phyloP scores from a whole-genome alignment of 2,797 vertebrate genomes.

The Lindbergichthys nudifrons region DNA sequence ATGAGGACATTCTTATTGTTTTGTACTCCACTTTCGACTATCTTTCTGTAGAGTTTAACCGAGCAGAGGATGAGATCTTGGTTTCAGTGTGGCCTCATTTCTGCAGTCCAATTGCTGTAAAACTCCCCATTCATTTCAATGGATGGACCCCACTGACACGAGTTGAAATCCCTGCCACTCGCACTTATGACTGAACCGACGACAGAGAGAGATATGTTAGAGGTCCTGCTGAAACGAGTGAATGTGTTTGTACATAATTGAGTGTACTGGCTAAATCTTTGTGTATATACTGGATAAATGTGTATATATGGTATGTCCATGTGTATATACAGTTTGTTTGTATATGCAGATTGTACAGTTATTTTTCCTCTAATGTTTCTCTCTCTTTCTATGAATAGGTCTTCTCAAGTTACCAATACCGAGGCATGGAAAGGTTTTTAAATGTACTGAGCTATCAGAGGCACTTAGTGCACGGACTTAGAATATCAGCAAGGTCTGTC shows the following conservation, averaged over 20 bases:
- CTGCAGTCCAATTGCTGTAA: slow-evolving; percentile 62
- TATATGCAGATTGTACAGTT: slow-evolving; percentile 88
- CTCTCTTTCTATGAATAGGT: slow-evolving; percentile 80
- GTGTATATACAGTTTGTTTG: slow-evolving; percentile 86
- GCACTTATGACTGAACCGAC: slow-evolving; percentile 66
- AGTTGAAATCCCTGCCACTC: slow-evolving; percentile 71
- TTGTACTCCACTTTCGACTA: slow-evolving; percentile 59
- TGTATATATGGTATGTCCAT: slow-evolving; percentile 83
- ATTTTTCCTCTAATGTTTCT: slow-evolving; percentile 83
- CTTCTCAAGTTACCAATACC: slow-evolving; percentile 74
- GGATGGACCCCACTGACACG: slow-evolving; percentile 74
- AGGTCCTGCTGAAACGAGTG: slow-evolving; percentile 82
- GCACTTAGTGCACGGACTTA: slow-evolving; percentile 80
- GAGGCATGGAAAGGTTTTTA: slow-evolving; percentile 76
- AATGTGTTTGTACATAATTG: slow-evolving; percentile 83
- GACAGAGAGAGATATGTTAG: slow-evolving; percentile 83
- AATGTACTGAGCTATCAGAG: slow-evolving; percentile 72
- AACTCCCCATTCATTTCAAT: slow-evolving; percentile 68
- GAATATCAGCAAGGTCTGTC: slow-evolving; percentile 78
- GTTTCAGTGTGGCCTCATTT: slow-evolving; percentile 70
- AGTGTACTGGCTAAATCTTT: slow-evolving; percentile 79
- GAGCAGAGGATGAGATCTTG: slow-evolving; percentile 65
- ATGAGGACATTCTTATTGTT: slow-evolving; percentile 64
- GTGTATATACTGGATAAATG: slow-evolving; percentile 86
- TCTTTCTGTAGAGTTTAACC: slow-evolving; percentile 59